These are phyloP conservation scores for Serinus canaria DNA, from an alignment of 2,113 vertebrate species.

Conservation along the genomic window DNA sequence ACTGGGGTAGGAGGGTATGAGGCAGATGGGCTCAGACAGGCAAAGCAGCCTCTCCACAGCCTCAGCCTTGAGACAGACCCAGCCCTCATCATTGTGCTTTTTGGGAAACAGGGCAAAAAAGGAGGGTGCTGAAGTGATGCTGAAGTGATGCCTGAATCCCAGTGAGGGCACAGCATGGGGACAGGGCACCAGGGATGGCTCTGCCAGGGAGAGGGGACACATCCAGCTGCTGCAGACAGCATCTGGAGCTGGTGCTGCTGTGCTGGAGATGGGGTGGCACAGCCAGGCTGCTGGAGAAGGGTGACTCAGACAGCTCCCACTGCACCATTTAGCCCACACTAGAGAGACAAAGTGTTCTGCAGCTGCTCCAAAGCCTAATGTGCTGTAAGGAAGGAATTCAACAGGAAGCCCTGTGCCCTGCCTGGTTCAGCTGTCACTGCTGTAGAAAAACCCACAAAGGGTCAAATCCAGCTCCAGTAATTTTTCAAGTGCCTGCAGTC, in stretches of 20 bases:
- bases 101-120: neutral
- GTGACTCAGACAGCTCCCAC: neutral
- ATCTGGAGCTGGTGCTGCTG: neutral
- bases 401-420: neutral
- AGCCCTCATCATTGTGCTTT: rapidly evolving
- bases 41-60: neutral
- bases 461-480: neutral
- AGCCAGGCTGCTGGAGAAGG: neutral
- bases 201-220: neutral
- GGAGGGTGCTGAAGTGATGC: neutral
- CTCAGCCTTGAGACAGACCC: neutral
- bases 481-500: neutral
- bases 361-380: neutral
- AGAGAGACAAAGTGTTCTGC: neutral
- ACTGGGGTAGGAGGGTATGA: neutral
- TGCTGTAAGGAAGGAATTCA: neutral
- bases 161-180: neutral
- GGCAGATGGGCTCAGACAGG: neutral
- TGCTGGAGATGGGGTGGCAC: neutral
- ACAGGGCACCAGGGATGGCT: neutral
- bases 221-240: neutral
- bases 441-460: neutral
- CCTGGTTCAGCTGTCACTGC: neutral
- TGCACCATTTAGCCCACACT: neutral
- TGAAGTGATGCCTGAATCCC: neutral